A percentile compares a stretch with the other conserved stretches of the same genome.
Conservation (phyloP, 2,113 vertebrate genomes). For the Scomber colias region DNA sequence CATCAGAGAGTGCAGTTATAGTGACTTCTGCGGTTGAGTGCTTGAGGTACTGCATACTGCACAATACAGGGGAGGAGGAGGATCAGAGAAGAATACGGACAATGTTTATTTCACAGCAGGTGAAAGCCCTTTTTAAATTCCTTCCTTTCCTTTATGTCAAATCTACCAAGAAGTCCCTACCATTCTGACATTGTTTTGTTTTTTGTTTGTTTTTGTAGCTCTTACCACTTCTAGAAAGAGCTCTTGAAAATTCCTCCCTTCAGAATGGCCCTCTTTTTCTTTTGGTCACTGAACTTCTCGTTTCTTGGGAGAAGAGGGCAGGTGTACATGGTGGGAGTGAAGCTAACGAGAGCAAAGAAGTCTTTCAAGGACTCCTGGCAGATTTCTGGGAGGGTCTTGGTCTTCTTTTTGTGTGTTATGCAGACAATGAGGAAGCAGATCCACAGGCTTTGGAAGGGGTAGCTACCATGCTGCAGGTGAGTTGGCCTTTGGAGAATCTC, state of each 20-base stretch:
- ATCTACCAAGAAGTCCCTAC: not conserved
- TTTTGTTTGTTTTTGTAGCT: conserved; percentile 81
- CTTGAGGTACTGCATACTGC: conserved; percentile 88
- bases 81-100: conserved; percentile 83
- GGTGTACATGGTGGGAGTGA: conserved; percentile 60
- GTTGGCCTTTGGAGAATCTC: conserved; percentile 17
- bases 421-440: conserved; percentile 85
- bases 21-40: conserved; percentile 91
- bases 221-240: conserved; percentile 86
- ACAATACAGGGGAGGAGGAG: conserved; percentile 81
- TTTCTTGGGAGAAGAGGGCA: conserved; percentile 91
- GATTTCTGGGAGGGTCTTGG: conserved; percentile 91
- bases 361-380: conserved; percentile 86
- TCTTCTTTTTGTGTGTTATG: conserved; percentile 83
- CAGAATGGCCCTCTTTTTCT: conserved; percentile 90
- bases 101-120: conserved; percentile 93
- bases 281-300: conserved; percentile 88
- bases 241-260: conserved; percentile 86
- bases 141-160: not conserved
- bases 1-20: conserved; percentile 90
- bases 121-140: conserved; percentile 50
- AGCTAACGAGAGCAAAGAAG: conserved; percentile 44
- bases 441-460: conserved; percentile 86
- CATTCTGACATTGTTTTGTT: conserved; percentile 5
- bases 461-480: conserved; percentile 87